Evolutionary conservation across 2,797 vertebrate genomes (phyloP), one percentile per base, ranked within the genome.

Genomic region (Pantherophis vulpinus): DNA sequence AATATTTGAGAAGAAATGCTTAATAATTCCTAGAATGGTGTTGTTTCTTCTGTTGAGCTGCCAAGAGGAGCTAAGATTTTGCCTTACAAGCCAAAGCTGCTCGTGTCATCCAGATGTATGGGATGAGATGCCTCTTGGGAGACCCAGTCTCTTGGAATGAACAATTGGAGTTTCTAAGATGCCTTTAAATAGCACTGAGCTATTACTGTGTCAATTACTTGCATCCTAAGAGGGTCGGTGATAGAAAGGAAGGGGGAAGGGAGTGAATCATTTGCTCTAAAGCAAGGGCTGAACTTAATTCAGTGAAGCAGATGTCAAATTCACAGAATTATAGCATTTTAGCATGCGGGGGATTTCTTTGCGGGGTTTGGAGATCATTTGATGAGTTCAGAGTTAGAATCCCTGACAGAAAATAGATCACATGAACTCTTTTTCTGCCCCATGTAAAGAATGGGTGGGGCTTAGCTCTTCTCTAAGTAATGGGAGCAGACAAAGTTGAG

Each of bases 111-210:
- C 66, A 89, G 54, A 16, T 59, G 27, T 32, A 58, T 32, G 66
- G 91, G 66, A 89, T n/a, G 18, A 23, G 4, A 47, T 1, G 10
- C 23, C 86, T 37, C 92, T 74, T 9, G 55, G 91, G 90, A 59
- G 55, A 70, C 6, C 32, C 79, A 86, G 51, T 87, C 60, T 55
- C 60, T 70, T 23, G 83, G 54, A 70, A 93, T 5, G 59, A 90
- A 90, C 83, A 87, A 87, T 89, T 92, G 32, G 27, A 13, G 27
- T 74, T 51, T 89, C 66, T 59, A 79, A 92, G 87, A 14, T 89
- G 87, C 27, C 91, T 79, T 92, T 92, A 92, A 89, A 74, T 92
- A 92, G 63, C 91, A 79, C 55, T 32, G 27, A 89, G 91, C 87
- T 79, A 89, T 92, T 92, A 92, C 42, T 51, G 37, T 89, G 91